Conservation (phyloP, 2,888 invertebrate species). For the Drosophila differens region DNA sequence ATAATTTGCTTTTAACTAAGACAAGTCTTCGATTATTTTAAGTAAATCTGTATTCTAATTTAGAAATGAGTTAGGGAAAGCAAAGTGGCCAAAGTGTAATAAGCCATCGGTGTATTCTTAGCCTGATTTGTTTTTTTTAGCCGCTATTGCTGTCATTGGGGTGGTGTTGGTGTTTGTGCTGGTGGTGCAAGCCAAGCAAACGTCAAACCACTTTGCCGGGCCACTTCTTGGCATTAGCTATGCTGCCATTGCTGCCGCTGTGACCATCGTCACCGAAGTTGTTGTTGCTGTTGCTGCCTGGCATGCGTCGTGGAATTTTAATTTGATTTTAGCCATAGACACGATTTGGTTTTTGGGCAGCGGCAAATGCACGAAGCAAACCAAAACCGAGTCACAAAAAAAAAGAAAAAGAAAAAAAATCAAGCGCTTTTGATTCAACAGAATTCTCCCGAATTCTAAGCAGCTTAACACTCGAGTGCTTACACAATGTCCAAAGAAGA, state of each 20-base stretch:
- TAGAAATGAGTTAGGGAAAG: neutral
- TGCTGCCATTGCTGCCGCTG: constrained; percentile 56
- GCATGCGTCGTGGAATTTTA: constrained; percentile 82
- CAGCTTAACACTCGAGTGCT: constrained; percentile 58
- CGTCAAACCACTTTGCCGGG: constrained; percentile 56
- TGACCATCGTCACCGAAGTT: constrained; percentile 24
- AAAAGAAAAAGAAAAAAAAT: constrained; percentile 31
- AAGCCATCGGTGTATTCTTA: neutral
- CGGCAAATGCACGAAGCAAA: constrained; percentile 59
- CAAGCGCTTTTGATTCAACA: constrained; percentile 22
- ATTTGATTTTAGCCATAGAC: constrained; percentile 82
- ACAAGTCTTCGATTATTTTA: neutral
- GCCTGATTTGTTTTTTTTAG: neutral
- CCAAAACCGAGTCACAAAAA: constrained; percentile 52
- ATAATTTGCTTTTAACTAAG: neutral
- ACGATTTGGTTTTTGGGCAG: constrained; percentile 76
- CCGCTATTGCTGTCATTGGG: constrained; percentile 1
- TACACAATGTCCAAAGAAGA: constrained; percentile 59
- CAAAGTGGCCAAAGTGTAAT: constrained; percentile 8
- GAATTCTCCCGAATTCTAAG: constrained; percentile 51
- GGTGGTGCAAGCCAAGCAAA: constrained; percentile 49
- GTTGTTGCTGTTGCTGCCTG: constrained; percentile 45
- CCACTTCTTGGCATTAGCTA: constrained; percentile 79
- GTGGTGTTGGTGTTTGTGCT: constrained; percentile 9
- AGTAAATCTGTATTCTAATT: neutral